phyloP scores from a whole-genome alignment of 2,888 invertebrate species.

The Lasioglossum oenotherae region DNA sequence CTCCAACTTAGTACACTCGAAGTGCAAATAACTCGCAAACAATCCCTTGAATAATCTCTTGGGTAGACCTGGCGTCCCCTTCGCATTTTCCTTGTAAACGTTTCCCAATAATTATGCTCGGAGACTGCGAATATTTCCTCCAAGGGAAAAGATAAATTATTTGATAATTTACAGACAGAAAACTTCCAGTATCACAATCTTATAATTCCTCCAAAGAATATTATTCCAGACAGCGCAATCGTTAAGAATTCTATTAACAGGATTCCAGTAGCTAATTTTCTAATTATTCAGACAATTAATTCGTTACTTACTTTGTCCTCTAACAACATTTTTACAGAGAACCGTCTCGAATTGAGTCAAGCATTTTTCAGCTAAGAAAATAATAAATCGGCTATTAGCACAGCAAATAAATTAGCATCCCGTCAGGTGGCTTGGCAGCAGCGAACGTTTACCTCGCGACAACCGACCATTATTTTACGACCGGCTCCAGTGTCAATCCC shows the following conservation, averaged over 20 bases:
- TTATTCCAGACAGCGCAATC: background rate
- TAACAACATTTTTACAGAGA: background rate
- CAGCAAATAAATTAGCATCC: background rate
- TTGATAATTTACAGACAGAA: background rate
- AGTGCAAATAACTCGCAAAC: background rate
- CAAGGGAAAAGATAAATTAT: background rate
- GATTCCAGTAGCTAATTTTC: background rate
- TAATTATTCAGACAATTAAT: background rate
- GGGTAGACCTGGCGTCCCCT: background rate
- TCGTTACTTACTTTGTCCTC: background rate
- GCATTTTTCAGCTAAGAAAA: background rate
- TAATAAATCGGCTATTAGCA: background rate
- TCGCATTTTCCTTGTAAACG: background rate
- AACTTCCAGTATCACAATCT: background rate
- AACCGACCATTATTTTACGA: slow-evolving; percentile 35
- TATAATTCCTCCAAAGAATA: background rate
- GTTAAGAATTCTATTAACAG: background rate
- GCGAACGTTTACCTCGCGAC: slow-evolving; percentile 18
- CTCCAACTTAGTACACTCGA: background rate
- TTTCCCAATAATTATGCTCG: background rate
- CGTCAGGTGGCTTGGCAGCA: background rate
- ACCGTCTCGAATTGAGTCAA: background rate
- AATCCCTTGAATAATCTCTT: slow-evolving; percentile 18
- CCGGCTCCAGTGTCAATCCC: slow-evolving; percentile 18
- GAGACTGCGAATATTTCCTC: background rate